A percentile compares a stretch with the other conserved stretches of the same genome.
Evolutionary conservation across 2,797 vertebrate genomes (phyloP).

Genomic region (Rhabdophis nuchalis): DNA sequence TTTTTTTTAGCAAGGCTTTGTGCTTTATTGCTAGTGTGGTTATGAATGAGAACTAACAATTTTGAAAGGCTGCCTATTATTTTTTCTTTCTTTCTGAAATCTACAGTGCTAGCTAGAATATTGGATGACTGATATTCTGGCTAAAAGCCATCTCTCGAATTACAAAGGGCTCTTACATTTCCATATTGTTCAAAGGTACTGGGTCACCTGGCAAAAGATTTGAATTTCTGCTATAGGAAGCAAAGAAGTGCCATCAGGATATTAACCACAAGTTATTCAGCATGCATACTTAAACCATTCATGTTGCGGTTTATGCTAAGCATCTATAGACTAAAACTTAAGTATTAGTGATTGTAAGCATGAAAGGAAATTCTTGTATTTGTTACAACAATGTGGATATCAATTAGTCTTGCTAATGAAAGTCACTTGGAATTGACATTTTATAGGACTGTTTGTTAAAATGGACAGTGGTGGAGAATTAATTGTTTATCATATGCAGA

Average conservation of each 20-base stretch:
- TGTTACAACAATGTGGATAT: constrained; percentile 68
- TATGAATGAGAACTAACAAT: neutral
- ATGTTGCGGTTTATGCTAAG: constrained; percentile 76
- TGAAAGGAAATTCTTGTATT: constrained; percentile 77
- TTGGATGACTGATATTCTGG: neutral
- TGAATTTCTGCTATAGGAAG: neutral
- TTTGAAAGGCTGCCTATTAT: neutral
- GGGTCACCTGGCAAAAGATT: neutral
- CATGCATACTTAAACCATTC: constrained; percentile 71
- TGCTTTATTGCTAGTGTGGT: neutral
- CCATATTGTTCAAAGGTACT: neutral
- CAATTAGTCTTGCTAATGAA: constrained; percentile 65
- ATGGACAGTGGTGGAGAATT: constrained; percentile 58
- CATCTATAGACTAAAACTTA: constrained; percentile 74
- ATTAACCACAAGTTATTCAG: constrained; percentile 76
- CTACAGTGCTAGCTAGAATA: neutral
- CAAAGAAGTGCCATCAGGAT: neutral
- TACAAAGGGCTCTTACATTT: neutral
- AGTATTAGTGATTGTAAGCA: constrained; percentile 71
- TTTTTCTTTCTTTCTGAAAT: neutral
- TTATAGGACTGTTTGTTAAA: constrained; percentile 67
- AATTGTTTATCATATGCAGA: constrained; percentile 51
- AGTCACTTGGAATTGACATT: constrained; percentile 69
- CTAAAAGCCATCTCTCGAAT: no score
- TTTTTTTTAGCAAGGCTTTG: neutral